These are phyloP conservation scores for Sicus ferrugineus DNA, from an alignment of 2,888 invertebrate genomes.

Conservation along the genomic window DNA sequence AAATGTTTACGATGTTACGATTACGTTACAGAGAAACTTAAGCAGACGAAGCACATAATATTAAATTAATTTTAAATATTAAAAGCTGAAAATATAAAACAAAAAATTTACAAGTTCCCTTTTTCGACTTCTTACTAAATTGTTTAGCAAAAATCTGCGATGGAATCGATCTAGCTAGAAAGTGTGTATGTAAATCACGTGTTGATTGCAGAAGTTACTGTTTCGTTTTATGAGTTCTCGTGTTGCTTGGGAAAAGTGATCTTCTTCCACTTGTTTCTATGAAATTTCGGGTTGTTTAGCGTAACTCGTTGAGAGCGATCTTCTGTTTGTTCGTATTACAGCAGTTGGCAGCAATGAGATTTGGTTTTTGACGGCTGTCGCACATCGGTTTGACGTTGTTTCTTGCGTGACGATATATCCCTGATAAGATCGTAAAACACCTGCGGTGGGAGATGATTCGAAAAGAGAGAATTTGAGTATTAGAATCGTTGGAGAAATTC, in stretches of 20 bases:
- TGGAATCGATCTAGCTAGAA: neutral
- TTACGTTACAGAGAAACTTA: neutral
- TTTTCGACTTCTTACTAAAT: too few species aligned
- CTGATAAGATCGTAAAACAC: slow-evolving; percentile 66
- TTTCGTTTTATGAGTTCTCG: neutral
- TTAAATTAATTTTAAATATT: slow-evolving; percentile 14
- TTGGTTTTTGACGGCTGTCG: slow-evolving; percentile 64
- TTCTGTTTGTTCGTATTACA: slow-evolving; percentile 53
- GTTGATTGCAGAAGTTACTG: neutral
- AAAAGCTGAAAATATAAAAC: slow-evolving; percentile 9
- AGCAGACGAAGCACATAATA: slow-evolving; percentile 4
- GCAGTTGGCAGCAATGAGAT: slow-evolving; percentile 65
- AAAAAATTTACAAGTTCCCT: too few species aligned
- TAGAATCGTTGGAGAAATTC: neutral
- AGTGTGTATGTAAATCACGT: neutral
- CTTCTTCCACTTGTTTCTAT: neutral
- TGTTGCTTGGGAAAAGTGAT: neutral
- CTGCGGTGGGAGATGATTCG: slow-evolving; percentile 46
- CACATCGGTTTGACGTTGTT: slow-evolving; percentile 64
- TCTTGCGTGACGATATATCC: slow-evolving; percentile 65
- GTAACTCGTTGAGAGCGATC: neutral
- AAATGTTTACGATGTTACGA: too few species aligned
- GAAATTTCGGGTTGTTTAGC: neutral
- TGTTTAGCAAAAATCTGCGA: slow-evolving; percentile 12
- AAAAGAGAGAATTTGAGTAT: slow-evolving; percentile 29